phyloP scores from a whole-genome alignment of 1,140 invertebrate species.

The Hesperophylax magnus region DNA sequence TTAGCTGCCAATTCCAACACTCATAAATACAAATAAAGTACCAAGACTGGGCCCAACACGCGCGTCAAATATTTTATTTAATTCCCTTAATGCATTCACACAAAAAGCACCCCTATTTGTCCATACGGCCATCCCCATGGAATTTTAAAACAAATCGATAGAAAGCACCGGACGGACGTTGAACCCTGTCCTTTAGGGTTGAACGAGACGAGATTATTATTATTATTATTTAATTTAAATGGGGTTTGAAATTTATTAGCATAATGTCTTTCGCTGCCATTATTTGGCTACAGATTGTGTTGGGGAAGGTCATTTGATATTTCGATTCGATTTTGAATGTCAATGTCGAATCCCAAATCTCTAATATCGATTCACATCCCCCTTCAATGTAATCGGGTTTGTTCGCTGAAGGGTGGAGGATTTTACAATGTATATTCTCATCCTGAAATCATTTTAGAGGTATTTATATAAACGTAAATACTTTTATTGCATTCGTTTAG shows the following conservation, averaged over 20 bases:
- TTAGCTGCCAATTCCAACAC: too few species aligned
- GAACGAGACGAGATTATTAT: background rate
- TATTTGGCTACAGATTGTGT: background rate
- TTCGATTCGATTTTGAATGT: constrained; percentile 32
- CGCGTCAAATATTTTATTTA: background rate
- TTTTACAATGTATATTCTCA: too few species aligned
- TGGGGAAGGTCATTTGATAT: constrained; percentile 24
- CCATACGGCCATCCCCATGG: constrained; percentile 10
- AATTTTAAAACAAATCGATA: constrained; percentile 34
- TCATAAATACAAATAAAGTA: too few species aligned
- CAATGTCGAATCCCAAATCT: background rate
- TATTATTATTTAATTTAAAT: background rate
- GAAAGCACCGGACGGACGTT: constrained; percentile 1
- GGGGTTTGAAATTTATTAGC: background rate
- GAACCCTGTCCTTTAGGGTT: background rate
- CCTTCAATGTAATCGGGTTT: too few species aligned
- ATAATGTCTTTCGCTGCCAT: background rate
- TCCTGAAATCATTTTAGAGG: too few species aligned
- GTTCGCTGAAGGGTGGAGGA: too few species aligned
- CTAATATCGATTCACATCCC: background rate
- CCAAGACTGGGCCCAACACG: too few species aligned
- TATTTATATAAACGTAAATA: too few species aligned
- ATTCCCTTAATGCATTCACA: constrained; percentile 28
- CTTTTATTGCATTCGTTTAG: too few species aligned
- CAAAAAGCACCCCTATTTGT: background rate